Evolutionary conservation across 1,140 invertebrate genomes (phyloP).

Genomic region (Ooceraea biroi): DNA sequence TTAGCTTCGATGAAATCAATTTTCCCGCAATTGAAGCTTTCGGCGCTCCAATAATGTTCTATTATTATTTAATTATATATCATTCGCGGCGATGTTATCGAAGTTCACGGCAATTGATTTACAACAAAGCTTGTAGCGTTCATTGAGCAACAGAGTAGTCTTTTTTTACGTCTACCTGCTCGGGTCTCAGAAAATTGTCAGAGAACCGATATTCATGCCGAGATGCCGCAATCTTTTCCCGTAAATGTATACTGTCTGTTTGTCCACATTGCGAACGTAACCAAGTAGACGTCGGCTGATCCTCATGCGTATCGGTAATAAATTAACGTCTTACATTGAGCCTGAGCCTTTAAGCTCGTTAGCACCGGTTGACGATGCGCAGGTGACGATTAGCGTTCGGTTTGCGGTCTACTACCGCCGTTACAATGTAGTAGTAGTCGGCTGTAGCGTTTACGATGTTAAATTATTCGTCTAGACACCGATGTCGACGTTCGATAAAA

Average conservation of each 20-base stretch:
- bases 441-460: slow-evolving; percentile 29
- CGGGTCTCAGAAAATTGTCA: not conserved
- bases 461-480: slow-evolving; percentile 62
- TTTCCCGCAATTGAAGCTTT: too few species aligned
- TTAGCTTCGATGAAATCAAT: too few species aligned
- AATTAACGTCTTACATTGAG: slow-evolving; percentile 58
- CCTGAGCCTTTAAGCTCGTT: slow-evolving; percentile 54
- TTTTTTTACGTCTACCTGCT: not conserved
- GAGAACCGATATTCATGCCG: not conserved
- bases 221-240: not conserved
- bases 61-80: too few species aligned
- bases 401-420: slow-evolving; percentile 20
- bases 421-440: slow-evolving; percentile 20
- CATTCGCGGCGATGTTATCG: too few species aligned
- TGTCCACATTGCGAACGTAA: slow-evolving; percentile 8
- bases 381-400: slow-evolving; percentile 60
- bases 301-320: slow-evolving; percentile 54
- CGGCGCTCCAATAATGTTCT: too few species aligned
- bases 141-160: too few species aligned
- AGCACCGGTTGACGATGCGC: slow-evolving; percentile 20
- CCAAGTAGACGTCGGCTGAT: slow-evolving; percentile 43
- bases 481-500: slow-evolving; percentile 1
- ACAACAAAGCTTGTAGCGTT: too few species aligned
- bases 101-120: too few species aligned
- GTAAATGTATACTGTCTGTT: not conserved